Evolutionary conservation across 1,140 invertebrate species (phyloP), one percentile per base, ranked within the genome.

Genomic region (Apocrypta bakeri): DNA sequence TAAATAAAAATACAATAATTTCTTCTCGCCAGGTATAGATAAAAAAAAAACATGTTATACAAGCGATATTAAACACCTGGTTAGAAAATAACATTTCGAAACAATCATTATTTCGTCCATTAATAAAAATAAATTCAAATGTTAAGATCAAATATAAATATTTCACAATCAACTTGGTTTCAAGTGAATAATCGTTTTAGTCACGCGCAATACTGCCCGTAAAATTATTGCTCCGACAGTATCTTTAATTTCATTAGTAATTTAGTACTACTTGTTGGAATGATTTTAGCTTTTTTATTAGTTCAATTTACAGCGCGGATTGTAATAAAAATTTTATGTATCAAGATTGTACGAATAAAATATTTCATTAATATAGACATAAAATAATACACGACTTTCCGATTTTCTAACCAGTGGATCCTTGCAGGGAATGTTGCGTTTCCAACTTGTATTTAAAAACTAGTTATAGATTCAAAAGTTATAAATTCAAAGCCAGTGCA

Each of bases 251-350:
- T n/a, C 11, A 69, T 37, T 40, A 29, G 64, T 68, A 37, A 21
- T 56, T 56, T 56, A 21, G 21, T 79, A 29, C 63, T 64, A 24
- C 61, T 42, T 37, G 14, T 66, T 77, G 33, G 21, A 17, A 78
- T 24, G 17, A 40, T 29, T 25, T 25, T 31, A 14, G 8, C 14
- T 66, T 33, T 64, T 24, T 40, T n/a, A 14, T 12, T 24, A 4
- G 64, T 33, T 37, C 4, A 66, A 42, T n/a, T 37, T 56, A 56
- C 17, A 56, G 48, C 21, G 48, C n/a, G 48, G n/a, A 21, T 56
- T 56, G 48, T 56, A 56, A 66, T 40, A 78, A 78, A 66, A 27
- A 66, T 78, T 74, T 78, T 37, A 40, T 78, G 63, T 66, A 56
- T 56, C 21, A 56, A 61, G 33, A 40, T 78, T 68, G 25, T 25